Evolutionary conservation across 2,888 invertebrate species (phyloP).

Genomic region (Dryadula phaetusa): DNA sequence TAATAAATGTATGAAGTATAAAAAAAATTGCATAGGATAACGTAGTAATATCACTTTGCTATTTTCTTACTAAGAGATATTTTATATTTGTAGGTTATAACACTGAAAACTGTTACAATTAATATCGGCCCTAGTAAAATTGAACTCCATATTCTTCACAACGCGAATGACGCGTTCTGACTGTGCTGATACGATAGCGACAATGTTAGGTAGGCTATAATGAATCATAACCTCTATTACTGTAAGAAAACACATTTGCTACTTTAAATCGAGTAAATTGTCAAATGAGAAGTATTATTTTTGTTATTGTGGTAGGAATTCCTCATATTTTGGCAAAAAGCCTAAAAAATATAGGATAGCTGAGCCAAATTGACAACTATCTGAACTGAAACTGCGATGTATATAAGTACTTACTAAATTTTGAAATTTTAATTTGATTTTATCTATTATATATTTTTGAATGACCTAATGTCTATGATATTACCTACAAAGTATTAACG

Average conservation of each 20-base stretch:
- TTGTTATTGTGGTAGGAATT: constrained; percentile 41
- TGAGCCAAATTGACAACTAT: constrained; percentile 44
- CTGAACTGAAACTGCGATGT: constrained; percentile 40
- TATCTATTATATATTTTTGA: constrained; percentile 2
- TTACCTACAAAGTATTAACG: neutral
- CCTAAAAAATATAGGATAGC: constrained; percentile 41
- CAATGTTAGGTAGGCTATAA: neutral
- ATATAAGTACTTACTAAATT: constrained; percentile 6
- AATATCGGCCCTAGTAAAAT: no score
- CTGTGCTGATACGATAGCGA: neutral
- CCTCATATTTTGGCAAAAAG: constrained; percentile 41
- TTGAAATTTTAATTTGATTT: neutral
- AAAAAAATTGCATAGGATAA: no score
- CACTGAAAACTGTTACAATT: no score
- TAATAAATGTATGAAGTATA: no score
- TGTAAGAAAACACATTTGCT: constrained; percentile 31
- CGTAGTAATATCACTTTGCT: no score
- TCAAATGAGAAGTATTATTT: constrained; percentile 39
- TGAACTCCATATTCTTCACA: no score
- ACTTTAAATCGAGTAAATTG: constrained; percentile 39
- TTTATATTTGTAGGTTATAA: no score
- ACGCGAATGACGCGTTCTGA: no score
- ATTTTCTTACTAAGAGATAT: no score
- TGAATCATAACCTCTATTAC: neutral
- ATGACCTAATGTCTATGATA: neutral